Base-by-base conservation (phyloP, 2,113 vertebrate species). In the Falcunculus frontatus region DNA sequence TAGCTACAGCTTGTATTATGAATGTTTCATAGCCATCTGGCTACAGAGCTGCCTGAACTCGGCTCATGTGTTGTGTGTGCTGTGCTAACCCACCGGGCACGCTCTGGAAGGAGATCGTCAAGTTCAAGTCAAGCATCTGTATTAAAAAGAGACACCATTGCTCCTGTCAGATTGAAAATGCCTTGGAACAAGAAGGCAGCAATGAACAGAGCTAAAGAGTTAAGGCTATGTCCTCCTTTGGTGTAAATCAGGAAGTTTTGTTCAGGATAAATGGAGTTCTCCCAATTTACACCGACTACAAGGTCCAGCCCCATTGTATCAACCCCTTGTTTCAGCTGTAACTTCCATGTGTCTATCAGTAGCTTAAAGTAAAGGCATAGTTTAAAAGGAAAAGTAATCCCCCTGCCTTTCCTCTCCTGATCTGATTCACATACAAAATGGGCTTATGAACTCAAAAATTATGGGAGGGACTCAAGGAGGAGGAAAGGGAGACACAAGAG, bases 401-500 rank as follows among this genome's bases (percentile, higher is more conserved):
- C 91, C 93, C 93, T 95, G 97, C 96, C 75, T 97, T 97, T 96
- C 96, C 96, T 93, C 93, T 90, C 97, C 87, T 96, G 85, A 97
- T 94, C 93, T 74, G 87, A 97, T 96, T 96, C 96, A 74, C 94
- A 96, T 96, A 97, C 95, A 97, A 97, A 98, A 98, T 98, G 97
- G 96, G 90, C 91, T 97, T 97, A 93, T 94, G 95, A 97, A 95
- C 92, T 97, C 87, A 68, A 97, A 95, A 98, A 96, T 98, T 96
- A 96, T 78, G 91, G 94, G 96, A 97, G 86, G 86, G 95, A 92
- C 95, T 93, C 86, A 67, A 95, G 95, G 88, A 95, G 96, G 95
- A 92, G 84, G 60, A 96, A 93, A 92, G 81, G 76, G 76, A 96
- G 95, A 98, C 96, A 98, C 97, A 98, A 98, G 97, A 97, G 96